Conservation (phyloP, 2,888 invertebrate genomes). For the Parnassius apollo region DNA sequence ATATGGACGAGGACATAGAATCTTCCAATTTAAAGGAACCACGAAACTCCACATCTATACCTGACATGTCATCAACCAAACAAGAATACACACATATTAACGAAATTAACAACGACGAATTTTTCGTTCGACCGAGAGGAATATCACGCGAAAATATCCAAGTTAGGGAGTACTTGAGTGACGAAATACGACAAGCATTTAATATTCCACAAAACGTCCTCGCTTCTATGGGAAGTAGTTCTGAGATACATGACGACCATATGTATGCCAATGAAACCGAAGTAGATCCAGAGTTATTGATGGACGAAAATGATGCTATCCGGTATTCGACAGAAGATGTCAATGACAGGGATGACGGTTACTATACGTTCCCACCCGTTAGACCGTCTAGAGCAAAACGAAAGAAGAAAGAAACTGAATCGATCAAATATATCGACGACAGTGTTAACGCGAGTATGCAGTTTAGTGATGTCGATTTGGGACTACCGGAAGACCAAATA, state of each 20-base stretch:
- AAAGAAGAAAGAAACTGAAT: conserved; percentile 66
- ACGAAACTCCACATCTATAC: conserved; percentile 48
- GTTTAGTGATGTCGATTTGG: conserved; percentile 71
- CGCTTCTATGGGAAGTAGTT: conserved; percentile 79
- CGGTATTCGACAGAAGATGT: conserved; percentile 68
- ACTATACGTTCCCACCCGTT: conserved; percentile 79
- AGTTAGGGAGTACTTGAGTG: conserved; percentile 87
- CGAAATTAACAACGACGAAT: conserved; percentile 93
- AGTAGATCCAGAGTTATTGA: conserved; percentile 61
- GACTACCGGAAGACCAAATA: conserved; percentile 76
- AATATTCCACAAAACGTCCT: conserved; percentile 84
- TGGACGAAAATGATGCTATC: conserved; percentile 58
- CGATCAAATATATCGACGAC: conserved; percentile 68
- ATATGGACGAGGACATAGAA: conserved; percentile 73
- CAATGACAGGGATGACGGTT: conserved; percentile 75
- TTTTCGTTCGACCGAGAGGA: conserved; percentile 90
- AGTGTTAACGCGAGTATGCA: conserved; percentile 67
- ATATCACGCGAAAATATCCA: conserved; percentile 91
- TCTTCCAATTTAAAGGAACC: conserved; percentile 45
- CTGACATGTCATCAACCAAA: conserved; percentile 52
- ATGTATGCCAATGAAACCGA: conserved; percentile 65
- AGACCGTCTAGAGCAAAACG: conserved; percentile 80
- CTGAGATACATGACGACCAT: conserved; percentile 53
- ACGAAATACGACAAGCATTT: conserved; percentile 90
- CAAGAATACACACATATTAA: conserved; percentile 83